Evolutionary conservation across 2,797 vertebrate species (phyloP).

Genomic region (Distichodus sexfasciatus): DNA sequence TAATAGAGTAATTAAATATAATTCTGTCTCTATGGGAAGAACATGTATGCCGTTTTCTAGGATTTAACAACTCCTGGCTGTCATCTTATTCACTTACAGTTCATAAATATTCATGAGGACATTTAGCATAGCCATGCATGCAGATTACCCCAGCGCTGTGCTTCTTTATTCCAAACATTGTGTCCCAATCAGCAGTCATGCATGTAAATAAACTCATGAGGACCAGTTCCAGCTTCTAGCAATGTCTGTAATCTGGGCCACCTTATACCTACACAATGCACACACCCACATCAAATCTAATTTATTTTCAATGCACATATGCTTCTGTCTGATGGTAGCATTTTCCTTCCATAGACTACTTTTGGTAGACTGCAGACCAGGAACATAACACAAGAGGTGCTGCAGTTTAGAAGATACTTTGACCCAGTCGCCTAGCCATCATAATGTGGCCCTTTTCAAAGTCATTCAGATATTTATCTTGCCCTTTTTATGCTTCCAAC

Average conservation of each 20-base stretch:
- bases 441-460: too few relatives aligned
- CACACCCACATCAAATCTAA: too few relatives aligned
- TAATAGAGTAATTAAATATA: slow-evolving; percentile 65
- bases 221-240: slow-evolving; percentile 25
- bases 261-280: too few relatives aligned
- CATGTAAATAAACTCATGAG: slow-evolving; percentile 55
- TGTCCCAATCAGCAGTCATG: slow-evolving; percentile 61
- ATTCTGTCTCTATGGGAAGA: slow-evolving; percentile 11
- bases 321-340: too few relatives aligned
- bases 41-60: neutral
- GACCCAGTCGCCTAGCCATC: too few relatives aligned
- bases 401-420: too few relatives aligned
- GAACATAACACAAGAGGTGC: too few relatives aligned
- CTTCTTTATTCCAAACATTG: slow-evolving; percentile 10
- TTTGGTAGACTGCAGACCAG: too few relatives aligned
- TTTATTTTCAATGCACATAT: too few relatives aligned
- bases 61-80: slow-evolving; percentile 33
- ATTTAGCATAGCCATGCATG: slow-evolving; percentile 44
- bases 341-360: too few relatives aligned
- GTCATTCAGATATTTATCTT: too few relatives aligned
- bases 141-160: slow-evolving; percentile 35
- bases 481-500: too few relatives aligned
- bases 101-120: slow-evolving; percentile 55
- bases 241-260: slow-evolving; percentile 21
- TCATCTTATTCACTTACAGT: slow-evolving; percentile 26